phyloP scores from a whole-genome alignment of 2,888 invertebrate genomes.

The Drosophila colorata region DNA sequence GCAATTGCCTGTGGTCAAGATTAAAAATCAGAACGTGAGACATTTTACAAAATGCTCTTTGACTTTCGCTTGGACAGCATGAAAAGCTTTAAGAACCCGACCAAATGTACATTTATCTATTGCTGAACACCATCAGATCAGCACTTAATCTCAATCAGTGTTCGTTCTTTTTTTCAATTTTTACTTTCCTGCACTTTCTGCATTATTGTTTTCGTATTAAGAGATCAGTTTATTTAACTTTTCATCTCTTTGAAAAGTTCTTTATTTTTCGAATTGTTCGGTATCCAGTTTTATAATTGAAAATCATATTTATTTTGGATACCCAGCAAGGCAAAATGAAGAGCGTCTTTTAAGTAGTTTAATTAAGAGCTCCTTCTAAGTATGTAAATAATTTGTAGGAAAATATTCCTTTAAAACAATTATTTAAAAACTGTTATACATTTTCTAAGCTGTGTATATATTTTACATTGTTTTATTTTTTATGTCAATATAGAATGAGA shows the following conservation, averaged over 20 bases:
- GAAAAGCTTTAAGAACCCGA: slow-evolving; percentile 19
- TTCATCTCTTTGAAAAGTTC: background rate
- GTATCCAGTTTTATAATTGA: too few relatives aligned
- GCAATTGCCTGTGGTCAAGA: slow-evolving; percentile 77
- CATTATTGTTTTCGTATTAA: slow-evolving; percentile 6
- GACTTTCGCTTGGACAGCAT: slow-evolving; percentile 51
- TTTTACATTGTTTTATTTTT: too few relatives aligned
- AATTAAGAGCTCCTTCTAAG: too few relatives aligned
- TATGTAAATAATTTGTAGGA: too few relatives aligned
- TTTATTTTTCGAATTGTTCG: too few relatives aligned
- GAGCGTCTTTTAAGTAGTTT: too few relatives aligned
- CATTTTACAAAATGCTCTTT: slow-evolving; percentile 75
- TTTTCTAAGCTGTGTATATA: too few relatives aligned
- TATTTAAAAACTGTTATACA: too few relatives aligned
- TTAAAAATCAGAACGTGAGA: slow-evolving; percentile 81
- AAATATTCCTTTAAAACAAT: too few relatives aligned
- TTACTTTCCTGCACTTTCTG: background rate
- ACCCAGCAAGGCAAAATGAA: too few relatives aligned
- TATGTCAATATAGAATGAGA: too few relatives aligned
- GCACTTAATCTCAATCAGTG: slow-evolving; percentile 55
- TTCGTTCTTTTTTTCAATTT: slow-evolving; percentile 4
- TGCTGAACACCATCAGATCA: slow-evolving; percentile 46
- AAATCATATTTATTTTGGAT: too few relatives aligned
- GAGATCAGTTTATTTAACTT: background rate
- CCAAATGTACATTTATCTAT: slow-evolving; percentile 48